Evolutionary conservation across 2,113 vertebrate genomes (phyloP).

Genomic region (Thamnaconus septentrionalis): DNA sequence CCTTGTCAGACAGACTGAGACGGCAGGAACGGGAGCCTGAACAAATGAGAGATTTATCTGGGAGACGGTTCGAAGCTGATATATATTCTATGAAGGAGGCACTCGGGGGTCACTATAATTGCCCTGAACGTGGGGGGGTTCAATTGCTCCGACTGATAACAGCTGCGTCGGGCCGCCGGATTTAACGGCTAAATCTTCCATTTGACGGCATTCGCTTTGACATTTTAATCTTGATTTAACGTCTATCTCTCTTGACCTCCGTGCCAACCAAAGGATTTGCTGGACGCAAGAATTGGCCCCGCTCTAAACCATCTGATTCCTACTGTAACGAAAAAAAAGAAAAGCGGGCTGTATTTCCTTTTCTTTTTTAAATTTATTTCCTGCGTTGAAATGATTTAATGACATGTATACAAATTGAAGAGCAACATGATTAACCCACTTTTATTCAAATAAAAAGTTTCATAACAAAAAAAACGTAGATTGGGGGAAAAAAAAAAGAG

Average conservation of each 20-base stretch:
- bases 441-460: too few relatives aligned
- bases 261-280: slow-evolving; percentile 22
- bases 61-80: slow-evolving; percentile 25
- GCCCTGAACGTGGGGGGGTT: slow-evolving; percentile 30
- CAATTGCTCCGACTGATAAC: slow-evolving; percentile 45
- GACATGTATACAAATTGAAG: too few relatives aligned
- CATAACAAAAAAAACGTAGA: too few relatives aligned
- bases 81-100: background rate
- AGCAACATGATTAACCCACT: too few relatives aligned
- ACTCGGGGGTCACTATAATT: slow-evolving; percentile 51
- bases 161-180: slow-evolving; percentile 16
- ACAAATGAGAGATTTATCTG: slow-evolving; percentile 53
- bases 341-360: too few relatives aligned
- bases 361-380: too few relatives aligned
- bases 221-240: slow-evolving; percentile 61
- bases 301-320: slow-evolving; percentile 29
- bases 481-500: too few relatives aligned
- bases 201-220: slow-evolving; percentile 36
- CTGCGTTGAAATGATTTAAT: too few relatives aligned
- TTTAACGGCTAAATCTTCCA: slow-evolving; percentile 48
- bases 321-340: slow-evolving; percentile 28
- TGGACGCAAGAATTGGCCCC: background rate
- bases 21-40: slow-evolving; percentile 13
- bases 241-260: slow-evolving; percentile 39
- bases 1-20: slow-evolving; percentile 23